A percentile compares a stretch with the other conserved stretches of the same genome.
Evolutionary conservation across 2,888 invertebrate genomes (phyloP).

Genomic region (Galeopsomyia nigrocyanea): DNA sequence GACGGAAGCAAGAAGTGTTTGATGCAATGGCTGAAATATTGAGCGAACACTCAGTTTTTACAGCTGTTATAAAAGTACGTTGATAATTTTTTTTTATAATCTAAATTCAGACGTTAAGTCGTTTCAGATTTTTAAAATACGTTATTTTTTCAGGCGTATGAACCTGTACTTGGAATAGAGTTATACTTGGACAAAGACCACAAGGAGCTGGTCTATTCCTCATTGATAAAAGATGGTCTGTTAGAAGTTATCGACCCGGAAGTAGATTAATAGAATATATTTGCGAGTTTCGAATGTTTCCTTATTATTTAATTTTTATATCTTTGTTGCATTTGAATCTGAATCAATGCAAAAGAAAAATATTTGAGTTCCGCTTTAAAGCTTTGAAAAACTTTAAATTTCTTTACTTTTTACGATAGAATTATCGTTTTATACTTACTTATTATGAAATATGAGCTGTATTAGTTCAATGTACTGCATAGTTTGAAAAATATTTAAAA

Average conservation of each 20-base stretch:
- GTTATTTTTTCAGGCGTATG: conserved; percentile 33
- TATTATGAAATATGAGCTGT: too few species aligned
- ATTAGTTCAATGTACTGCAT: too few species aligned
- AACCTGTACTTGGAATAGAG: conserved; percentile 49
- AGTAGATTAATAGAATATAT: conserved; percentile 7
- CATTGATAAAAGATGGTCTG: conserved; percentile 53
- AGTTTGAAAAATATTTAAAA: too few species aligned
- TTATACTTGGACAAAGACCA: conserved; percentile 53
- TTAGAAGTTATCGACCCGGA: conserved; percentile 29
- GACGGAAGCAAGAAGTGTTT: neutral
- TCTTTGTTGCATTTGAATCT: too few species aligned
- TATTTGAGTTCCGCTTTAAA: too few species aligned
- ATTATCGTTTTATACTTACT: too few species aligned
- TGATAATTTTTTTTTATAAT: neutral
- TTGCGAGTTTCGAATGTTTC: too few species aligned
- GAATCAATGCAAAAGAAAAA: too few species aligned
- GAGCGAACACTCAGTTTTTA: neutral
- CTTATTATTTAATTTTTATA: too few species aligned
- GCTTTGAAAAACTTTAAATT: too few species aligned
- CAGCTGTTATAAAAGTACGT: conserved; percentile 35
- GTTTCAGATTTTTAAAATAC: neutral
- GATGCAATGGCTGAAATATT: neutral
- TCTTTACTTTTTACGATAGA: too few species aligned
- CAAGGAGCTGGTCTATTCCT: conserved; percentile 49
- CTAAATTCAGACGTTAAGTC: neutral